Evolutionary conservation across 2,113 vertebrate species (phyloP), one percentile per base, ranked within the genome.

Genomic region (Marcusenius ussheri): DNA sequence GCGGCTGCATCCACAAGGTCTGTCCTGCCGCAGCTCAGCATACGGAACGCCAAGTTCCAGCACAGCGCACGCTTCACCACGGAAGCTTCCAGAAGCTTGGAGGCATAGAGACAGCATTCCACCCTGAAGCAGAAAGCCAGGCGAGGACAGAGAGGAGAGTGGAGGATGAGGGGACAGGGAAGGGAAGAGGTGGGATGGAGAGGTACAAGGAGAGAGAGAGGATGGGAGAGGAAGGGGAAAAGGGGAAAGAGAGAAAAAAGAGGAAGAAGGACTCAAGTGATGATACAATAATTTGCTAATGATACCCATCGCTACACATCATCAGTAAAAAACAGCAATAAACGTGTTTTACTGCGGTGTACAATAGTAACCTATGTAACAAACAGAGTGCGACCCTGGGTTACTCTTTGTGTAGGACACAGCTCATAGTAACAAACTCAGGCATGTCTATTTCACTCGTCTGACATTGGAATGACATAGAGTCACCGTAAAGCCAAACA

Each of bases 1-100:
- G 95, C 94, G 0, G 96, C 96, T 91, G 96, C 94, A 88, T 95
- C 95, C 90, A 96, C 95, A 90, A 96, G 94, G 92, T 96, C 96
- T 5, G 96, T 96, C 56, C 96, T 94, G 31, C 96, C 96, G 1
- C 95, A 96, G 95, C 95, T 96, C 47, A 96, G 95, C 96, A 96
- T 96, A 85, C 96, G 95, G 94, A 96, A 96, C 53, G 95, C 96
- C 92, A 96, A 94, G 62, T 96, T 95, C 94, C 96, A 95, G 91
- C 95, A 93, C 91, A 96, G 95, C 91, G 95, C 95, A 83, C 94
- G 95, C 92, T 96, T 95, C 0, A 95, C 95, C 93, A 95, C 95
- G n/a, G 94, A 93, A 0, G 96, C 94, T 2, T 96, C 95, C 89
- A 96, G 92, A 88, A 95, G 95, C 17, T 94, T 93, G 77, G 94